These are phyloP conservation scores for Actinernus sp. DNA, from an alignment of 92 coral and sea anemone species.

Conservation along the genomic window DNA sequence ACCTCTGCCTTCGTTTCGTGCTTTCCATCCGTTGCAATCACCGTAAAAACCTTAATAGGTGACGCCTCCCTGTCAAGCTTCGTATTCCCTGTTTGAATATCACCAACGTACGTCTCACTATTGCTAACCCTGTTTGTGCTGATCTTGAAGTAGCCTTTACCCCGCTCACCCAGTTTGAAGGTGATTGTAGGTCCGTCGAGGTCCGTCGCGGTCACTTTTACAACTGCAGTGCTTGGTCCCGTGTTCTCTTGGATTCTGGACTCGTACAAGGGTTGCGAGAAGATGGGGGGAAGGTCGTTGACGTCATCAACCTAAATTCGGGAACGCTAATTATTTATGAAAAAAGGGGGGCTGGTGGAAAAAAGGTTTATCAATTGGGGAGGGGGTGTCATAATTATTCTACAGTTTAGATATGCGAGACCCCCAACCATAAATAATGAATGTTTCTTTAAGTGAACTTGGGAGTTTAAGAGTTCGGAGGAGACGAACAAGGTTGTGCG, in stretches of 20 bases:
- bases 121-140: neutral
- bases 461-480: too few species aligned
- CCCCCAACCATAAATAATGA: too few species aligned
- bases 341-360: too few species aligned
- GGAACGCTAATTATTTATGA: too few species aligned
- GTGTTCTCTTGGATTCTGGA: slow-evolving; percentile 59
- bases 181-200: slow-evolving; percentile 48
- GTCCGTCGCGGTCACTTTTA: slow-evolving; percentile 68
- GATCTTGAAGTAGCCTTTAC: slow-evolving; percentile 42
- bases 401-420: too few species aligned
- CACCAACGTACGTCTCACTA: slow-evolving; percentile 31
- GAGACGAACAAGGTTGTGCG: too few species aligned
- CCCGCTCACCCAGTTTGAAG: slow-evolving; percentile 37
- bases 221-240: slow-evolving; percentile 40
- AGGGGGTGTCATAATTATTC: too few species aligned
- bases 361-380: too few species aligned
- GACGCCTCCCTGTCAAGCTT: slow-evolving; percentile 57
- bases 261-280: slow-evolving; percentile 54
- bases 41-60: slow-evolving; percentile 59
- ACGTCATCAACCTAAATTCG: slow-evolving; percentile 59
- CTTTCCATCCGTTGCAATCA: slow-evolving; percentile 62
- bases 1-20: slow-evolving; percentile 48
- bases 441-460: too few species aligned
- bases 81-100: slow-evolving; percentile 56
- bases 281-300: slow-evolving; percentile 67